Percentiles rank a stretch among this genome's conserved stretches.
phyloP scores from a whole-genome alignment of 2,888 invertebrate genomes.

The Herminia tarsipennalis region DNA sequence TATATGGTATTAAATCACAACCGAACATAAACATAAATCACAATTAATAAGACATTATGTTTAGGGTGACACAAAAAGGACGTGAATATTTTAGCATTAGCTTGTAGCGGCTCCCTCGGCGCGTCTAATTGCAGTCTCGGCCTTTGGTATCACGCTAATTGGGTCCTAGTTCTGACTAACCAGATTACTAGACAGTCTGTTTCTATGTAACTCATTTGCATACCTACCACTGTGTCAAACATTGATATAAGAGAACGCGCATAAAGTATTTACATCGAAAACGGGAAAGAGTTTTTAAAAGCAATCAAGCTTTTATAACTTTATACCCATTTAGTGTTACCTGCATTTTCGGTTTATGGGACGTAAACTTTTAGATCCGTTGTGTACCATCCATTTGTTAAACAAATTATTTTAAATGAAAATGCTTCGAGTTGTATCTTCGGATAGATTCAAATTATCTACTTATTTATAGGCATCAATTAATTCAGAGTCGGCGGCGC shows the following conservation, averaged over 20 bases:
- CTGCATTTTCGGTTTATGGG: slow-evolving; percentile 37
- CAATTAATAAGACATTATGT: slow-evolving; percentile 36
- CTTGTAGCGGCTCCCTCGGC: slow-evolving; percentile 18
- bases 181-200: slow-evolving; percentile 30
- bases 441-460: slow-evolving; percentile 45
- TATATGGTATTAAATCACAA: slow-evolving; percentile 29
- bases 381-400: slow-evolving; percentile 26
- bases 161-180: slow-evolving; percentile 40
- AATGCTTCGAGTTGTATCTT: slow-evolving; percentile 38
- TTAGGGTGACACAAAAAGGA: slow-evolving; percentile 23
- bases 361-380: slow-evolving; percentile 24
- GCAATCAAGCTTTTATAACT: slow-evolving; percentile 38
- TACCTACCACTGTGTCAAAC: slow-evolving; percentile 11
- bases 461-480: slow-evolving; percentile 55
- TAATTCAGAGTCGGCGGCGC: slow-evolving; percentile 40
- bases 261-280: not conserved
- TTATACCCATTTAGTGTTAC: slow-evolving; percentile 38
- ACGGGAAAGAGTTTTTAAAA: slow-evolving; percentile 14
- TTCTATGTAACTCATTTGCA: slow-evolving; percentile 37
- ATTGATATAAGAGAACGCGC: not conserved
- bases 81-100: slow-evolving; percentile 25
- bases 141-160: slow-evolving; percentile 39
- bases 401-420: slow-evolving; percentile 37
- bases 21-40: slow-evolving; percentile 30
- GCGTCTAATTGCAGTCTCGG: slow-evolving; percentile 35